Evolutionary conservation across 2,113 vertebrate genomes (phyloP).

Genomic region (Pavo muticus): DNA sequence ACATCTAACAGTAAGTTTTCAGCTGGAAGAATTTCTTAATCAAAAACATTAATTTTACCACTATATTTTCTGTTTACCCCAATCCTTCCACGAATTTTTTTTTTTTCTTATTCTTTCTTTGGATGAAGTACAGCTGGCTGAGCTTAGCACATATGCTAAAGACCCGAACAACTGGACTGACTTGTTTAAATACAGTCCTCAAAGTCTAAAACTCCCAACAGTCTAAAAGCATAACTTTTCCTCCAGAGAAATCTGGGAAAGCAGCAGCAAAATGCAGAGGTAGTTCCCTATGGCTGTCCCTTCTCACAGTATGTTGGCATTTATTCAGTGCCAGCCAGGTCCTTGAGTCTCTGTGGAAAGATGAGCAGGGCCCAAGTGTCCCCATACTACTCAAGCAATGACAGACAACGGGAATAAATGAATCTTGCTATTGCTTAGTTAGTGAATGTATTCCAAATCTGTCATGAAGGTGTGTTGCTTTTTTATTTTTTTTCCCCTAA

Average conservation of each 20-base stretch:
- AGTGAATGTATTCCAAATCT: background rate
- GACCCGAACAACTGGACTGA: background rate
- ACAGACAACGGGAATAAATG: background rate
- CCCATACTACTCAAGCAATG: background rate
- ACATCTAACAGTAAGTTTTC: background rate
- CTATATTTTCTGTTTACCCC: background rate
- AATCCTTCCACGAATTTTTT: background rate
- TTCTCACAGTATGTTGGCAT: background rate
- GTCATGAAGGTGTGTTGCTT: background rate
- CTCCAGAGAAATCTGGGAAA: background rate
- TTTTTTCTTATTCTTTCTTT: background rate
- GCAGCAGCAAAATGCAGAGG: background rate
- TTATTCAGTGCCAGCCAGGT: background rate
- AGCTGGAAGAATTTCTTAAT: constrained; percentile 1
- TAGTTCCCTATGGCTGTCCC: background rate
- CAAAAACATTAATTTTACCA: background rate
- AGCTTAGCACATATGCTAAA: background rate
- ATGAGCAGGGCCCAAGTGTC: background rate
- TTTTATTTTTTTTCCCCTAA: background rate
- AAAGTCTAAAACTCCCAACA: background rate
- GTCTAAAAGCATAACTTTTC: background rate
- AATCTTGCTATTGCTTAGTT: background rate
- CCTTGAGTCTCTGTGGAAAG: background rate
- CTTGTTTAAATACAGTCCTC: constrained; percentile 25
- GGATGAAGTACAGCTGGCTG: background rate